Percentiles rank a stretch among this genome's conserved stretches.
Evolutionary conservation across 2,113 vertebrate species (phyloP).

Genomic region (Leucoraja erinaceus): DNA sequence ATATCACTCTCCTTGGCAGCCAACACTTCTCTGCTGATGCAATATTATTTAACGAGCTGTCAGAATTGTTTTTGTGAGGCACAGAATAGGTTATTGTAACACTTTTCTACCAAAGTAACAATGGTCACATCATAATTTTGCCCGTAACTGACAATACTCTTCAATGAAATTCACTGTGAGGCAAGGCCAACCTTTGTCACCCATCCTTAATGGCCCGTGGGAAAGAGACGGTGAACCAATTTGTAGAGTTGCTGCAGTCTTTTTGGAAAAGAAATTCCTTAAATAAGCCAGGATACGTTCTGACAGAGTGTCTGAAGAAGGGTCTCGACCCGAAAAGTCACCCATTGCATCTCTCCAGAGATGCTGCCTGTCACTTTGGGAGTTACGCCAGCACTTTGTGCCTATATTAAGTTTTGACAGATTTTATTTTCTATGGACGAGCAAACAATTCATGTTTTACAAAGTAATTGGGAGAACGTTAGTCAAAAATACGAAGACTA

Average conservation of each 20-base stretch:
- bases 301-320: not conserved
- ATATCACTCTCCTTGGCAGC: not conserved
- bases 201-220: too few species aligned
- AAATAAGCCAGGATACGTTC: not conserved
- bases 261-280: too few species aligned
- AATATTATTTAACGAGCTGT: slow-evolving; percentile 10
- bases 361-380: too few species aligned
- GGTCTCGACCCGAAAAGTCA: too few species aligned
- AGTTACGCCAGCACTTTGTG: too few species aligned
- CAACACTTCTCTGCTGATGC: not conserved
- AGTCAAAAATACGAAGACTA: not conserved
- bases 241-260: too few species aligned
- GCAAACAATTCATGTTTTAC: not conserved
- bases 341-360: too few species aligned
- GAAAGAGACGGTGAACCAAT: too few species aligned
- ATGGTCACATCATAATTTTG: not conserved
- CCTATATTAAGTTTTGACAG: not conserved
- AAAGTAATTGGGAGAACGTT: not conserved
- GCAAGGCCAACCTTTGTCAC: too few species aligned
- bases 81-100: not conserved
- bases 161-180: not conserved
- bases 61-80: not conserved
- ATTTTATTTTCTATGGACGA: not conserved
- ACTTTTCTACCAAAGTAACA: not conserved
- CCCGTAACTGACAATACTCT: not conserved